Percentiles rank a stretch among this genome's conserved stretches.
phyloP scores from a whole-genome alignment of 2,888 invertebrate genomes.

The Neocrepidodera transversa region DNA sequence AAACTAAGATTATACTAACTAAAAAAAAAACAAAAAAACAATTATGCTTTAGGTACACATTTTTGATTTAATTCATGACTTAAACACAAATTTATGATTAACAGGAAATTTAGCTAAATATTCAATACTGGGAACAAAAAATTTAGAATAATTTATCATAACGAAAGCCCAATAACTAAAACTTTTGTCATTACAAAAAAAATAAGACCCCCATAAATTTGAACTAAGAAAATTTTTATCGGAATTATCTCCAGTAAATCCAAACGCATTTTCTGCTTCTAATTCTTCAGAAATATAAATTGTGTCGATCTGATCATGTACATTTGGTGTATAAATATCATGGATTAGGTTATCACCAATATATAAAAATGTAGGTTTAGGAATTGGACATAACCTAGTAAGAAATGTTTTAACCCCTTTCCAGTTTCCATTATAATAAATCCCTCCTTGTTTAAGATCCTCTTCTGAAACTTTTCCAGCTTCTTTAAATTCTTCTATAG shows the following conservation, averaged over 20 bases:
- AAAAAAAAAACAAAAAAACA: too few species aligned
- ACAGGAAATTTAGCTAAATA: conserved; percentile 63
- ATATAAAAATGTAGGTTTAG: conserved; percentile 68
- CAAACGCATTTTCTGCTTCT: conserved; percentile 65
- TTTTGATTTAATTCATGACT: too few species aligned
- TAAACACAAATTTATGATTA: conserved; percentile 60
- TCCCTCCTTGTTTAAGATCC: conserved; percentile 55
- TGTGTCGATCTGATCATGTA: conserved; percentile 68
- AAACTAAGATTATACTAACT: too few species aligned
- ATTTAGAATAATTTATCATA: conserved; percentile 68
- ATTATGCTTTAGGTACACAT: too few species aligned
- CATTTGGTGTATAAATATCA: conserved; percentile 74
- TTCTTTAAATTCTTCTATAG: conserved; percentile 58
- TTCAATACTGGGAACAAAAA: conserved; percentile 72
- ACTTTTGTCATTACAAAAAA: conserved; percentile 57
- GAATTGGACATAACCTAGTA: conserved; percentile 54
- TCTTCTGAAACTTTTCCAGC: conserved; percentile 32
- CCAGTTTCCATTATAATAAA: conserved; percentile 70
- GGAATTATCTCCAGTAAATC: conserved; percentile 56
- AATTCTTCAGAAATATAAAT: conserved; percentile 76
- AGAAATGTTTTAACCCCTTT: conserved; percentile 63
- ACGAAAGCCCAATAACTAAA: conserved; percentile 70
- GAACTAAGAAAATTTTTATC: conserved; percentile 66
- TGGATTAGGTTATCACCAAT: conserved; percentile 80
- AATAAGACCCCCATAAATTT: conserved; percentile 74